Base-by-base conservation (phyloP, 1,140 invertebrate genomes). In the Drosophila triauraria region DNA sequence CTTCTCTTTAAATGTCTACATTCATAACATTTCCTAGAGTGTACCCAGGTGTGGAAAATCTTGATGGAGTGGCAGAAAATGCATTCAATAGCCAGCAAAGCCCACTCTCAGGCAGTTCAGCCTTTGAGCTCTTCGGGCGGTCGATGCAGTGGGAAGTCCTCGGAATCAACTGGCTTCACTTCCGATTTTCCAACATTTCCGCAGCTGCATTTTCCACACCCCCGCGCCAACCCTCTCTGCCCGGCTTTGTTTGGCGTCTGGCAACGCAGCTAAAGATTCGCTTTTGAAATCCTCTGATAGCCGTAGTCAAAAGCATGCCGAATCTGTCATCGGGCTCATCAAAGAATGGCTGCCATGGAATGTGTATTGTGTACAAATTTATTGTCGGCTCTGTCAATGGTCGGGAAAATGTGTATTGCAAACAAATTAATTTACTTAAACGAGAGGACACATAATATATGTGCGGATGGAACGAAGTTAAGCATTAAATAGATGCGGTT, bases 161-260 rank as follows among this genome's bases (percentile, higher is more conserved):
- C 20, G 25, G n/a, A 51, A 65, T 65, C 74, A 76, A 63, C 72
- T 53, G 64, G 44, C 53, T 59, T 78, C 61, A 75, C 77, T 80
- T 80, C 77, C 78, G 76, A 80, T 80, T 80, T 80, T 48, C 50
- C 20, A 79, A 61, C 78, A 80, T 80, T 80, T 80, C 78, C 78
- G 78, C 32, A 54, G 42, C 51, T 63, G 68, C 44, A 38, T 40
- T 56, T 56, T 40, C 53, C 8, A 40, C 40, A 13, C 8, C 30
- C 51, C 4, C 32, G 32, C 51, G 30, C 12, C 30, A 53, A 20
- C 27, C 50, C 32, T 35, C 8, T 32, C 30, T 32, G 30, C 30
- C 30, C 30, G 30, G 30, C 30, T 54, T 57, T 50, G 32, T 23
- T 43, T 27, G 12, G 8, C n/a, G 56, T 43, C 20, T 50, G 62